phyloP scores from a whole-genome alignment of 2,888 invertebrate species.

The Herminia tarsipennalis region DNA sequence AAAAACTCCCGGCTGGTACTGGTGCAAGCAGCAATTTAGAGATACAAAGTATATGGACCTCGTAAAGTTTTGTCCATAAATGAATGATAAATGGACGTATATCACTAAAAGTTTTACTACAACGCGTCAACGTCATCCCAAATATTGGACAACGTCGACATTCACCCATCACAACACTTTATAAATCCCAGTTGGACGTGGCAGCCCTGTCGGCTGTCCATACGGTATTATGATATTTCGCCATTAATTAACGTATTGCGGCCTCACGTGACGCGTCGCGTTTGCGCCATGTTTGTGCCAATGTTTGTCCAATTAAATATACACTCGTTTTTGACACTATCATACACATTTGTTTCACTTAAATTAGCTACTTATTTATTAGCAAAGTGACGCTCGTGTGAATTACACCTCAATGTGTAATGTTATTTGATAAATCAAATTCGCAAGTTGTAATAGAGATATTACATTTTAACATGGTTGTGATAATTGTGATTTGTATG shows the following conservation, averaged over 20 bases:
- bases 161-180: no score
- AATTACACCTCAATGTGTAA: no score
- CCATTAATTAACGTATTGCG: constrained; percentile 40
- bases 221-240: constrained; percentile 33
- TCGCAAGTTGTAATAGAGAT: background rate
- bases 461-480: no score
- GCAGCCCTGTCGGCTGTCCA: constrained; percentile 11
- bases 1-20: no score
- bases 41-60: no score
- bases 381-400: background rate
- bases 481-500: background rate
- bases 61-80: no score
- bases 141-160: no score
- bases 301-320: constrained; percentile 28
- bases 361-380: constrained; percentile 1
- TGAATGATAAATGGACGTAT: no score
- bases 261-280: constrained; percentile 10
- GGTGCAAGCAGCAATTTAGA: no score
- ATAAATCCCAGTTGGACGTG: constrained; percentile 7
- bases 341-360: background rate
- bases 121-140: no score
- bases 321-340: constrained; percentile 13
- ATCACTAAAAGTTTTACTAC: no score
- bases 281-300: constrained; percentile 16
- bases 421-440: background rate